A percentile compares a stretch with the other conserved stretches of the same genome.
Conservation (phyloP, 2,888 invertebrate genomes). For the Drosophila affinis region DNA sequence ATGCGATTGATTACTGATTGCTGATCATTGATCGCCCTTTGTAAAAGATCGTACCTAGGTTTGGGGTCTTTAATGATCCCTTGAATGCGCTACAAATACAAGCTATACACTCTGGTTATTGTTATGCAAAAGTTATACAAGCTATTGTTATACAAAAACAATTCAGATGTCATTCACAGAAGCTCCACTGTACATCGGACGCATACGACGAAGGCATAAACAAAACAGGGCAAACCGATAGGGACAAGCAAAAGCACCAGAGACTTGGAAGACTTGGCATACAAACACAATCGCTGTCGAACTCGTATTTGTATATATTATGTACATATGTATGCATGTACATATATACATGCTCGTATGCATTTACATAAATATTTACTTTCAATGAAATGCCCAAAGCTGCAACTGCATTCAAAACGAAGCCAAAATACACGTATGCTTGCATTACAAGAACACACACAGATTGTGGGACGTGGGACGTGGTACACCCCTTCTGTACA, state of each 20-base stretch:
- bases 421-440: slow-evolving; percentile 31
- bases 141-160: too few relatives aligned
- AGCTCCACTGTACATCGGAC: not conserved
- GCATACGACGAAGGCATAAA: not conserved
- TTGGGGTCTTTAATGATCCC: too few relatives aligned
- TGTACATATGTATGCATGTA: slow-evolving; percentile 10
- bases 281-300: not conserved
- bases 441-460: not conserved
- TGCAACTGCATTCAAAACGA: slow-evolving; percentile 44
- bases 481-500: not conserved
- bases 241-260: not conserved
- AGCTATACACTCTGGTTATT: too few relatives aligned
- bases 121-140: too few relatives aligned
- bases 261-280: not conserved
- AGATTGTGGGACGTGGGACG: not conserved
- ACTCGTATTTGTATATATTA: not conserved
- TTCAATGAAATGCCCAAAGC: slow-evolving; percentile 64
- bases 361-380: slow-evolving; percentile 59
- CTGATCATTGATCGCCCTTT: too few relatives aligned
- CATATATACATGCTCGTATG: slow-evolving; percentile 1
- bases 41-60: too few relatives aligned
- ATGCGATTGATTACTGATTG: too few relatives aligned
- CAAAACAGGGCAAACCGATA: not conserved
- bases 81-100: too few relatives aligned
- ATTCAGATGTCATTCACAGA: not conserved